These are phyloP conservation scores for Myotis findleyi DNA, from an alignment of 2,797 vertebrate species.

Conservation along the genomic window DNA sequence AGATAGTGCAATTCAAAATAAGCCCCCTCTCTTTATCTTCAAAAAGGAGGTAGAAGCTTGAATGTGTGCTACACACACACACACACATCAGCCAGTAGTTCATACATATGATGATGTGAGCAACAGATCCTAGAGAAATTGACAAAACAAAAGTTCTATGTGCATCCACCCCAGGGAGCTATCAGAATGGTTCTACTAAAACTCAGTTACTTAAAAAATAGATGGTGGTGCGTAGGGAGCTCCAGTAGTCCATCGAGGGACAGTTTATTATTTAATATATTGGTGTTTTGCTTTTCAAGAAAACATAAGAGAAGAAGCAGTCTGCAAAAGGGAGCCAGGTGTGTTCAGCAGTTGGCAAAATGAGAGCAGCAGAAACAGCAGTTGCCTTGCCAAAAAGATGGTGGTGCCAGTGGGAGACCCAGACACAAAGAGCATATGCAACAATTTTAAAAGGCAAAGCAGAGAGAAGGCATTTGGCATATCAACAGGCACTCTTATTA, in stretches of 20 bases:
- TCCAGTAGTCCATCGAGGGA: background rate
- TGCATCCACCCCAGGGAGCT: background rate
- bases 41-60: background rate
- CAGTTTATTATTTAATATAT: background rate
- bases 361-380: background rate
- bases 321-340: background rate
- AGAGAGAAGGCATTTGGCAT: background rate
- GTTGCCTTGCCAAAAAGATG: background rate
- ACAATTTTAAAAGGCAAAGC: background rate
- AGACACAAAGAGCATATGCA: background rate
- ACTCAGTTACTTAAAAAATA: background rate
- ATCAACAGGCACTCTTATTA: background rate
- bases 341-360: background rate
- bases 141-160: background rate
- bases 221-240: accelerated
- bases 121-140: background rate
- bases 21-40: background rate
- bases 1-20: background rate
- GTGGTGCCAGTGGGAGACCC: background rate
- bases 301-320: background rate
- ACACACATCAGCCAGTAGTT: background rate
- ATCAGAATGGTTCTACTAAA: background rate
- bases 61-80: background rate
- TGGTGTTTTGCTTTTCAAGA: background rate
- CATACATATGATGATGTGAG: background rate